Percentiles rank a stretch among this genome's conserved stretches.
These are phyloP conservation scores for Ypsolopha sequella DNA, from an alignment of 2,888 invertebrate genomes.

Conservation along the genomic window DNA sequence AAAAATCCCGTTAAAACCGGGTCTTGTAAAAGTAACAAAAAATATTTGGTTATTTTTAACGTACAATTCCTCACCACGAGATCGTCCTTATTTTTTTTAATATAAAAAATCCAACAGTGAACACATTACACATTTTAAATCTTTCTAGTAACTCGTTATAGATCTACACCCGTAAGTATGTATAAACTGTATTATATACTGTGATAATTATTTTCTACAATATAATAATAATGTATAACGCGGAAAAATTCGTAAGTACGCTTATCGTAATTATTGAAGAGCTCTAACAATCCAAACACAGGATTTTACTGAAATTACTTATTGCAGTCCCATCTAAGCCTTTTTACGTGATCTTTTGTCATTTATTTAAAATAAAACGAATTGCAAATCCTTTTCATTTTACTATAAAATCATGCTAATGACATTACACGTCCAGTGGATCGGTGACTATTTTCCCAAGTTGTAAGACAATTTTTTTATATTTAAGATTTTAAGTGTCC, in stretches of 20 bases:
- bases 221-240: not conserved
- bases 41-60: slow-evolving; percentile 54
- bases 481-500: slow-evolving; percentile 7
- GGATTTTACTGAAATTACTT: not conserved
- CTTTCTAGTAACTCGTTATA: slow-evolving; percentile 51
- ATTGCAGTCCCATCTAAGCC: not conserved
- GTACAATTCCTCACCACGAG: slow-evolving; percentile 30
- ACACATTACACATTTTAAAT: slow-evolving; percentile 53
- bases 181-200: slow-evolving; percentile 47
- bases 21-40: slow-evolving; percentile 29
- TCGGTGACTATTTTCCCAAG: too few species aligned
- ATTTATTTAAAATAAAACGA: too few species aligned
- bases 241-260: slow-evolving; percentile 4
- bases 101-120: slow-evolving; percentile 49
- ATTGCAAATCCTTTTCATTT: too few species aligned
- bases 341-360: too few species aligned
- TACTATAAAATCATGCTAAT: too few species aligned
- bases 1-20: slow-evolving; percentile 61
- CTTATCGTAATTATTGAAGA: not conserved
- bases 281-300: too few species aligned
- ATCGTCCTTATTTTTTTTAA: slow-evolving; percentile 35
- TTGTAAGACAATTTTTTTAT: not conserved
- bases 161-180: slow-evolving; percentile 63
- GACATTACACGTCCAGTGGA: too few species aligned
- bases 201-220: slow-evolving; percentile 20